phyloP scores from a whole-genome alignment of 2,797 vertebrate species.

The Meriones psammophilus region DNA sequence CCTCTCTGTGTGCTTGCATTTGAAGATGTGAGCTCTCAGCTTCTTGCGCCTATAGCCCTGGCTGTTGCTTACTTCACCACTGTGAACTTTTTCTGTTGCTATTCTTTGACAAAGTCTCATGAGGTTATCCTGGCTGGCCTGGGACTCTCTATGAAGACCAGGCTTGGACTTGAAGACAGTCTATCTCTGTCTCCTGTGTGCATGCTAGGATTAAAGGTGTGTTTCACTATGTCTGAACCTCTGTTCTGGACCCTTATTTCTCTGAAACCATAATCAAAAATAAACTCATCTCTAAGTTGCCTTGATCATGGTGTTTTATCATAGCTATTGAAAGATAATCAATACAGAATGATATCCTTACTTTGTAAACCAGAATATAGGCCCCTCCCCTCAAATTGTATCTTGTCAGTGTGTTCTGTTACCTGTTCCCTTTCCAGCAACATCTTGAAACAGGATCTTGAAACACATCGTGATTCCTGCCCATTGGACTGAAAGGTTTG shows the following conservation, averaged over 20 bases:
- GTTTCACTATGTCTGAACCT: neutral
- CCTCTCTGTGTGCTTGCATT: too few species aligned
- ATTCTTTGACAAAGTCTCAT: too few species aligned
- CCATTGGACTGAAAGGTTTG: constrained; percentile 99
- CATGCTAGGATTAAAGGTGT: neutral
- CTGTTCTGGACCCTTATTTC: neutral
- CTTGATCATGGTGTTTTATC: neutral
- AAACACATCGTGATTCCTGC: constrained; percentile 94
- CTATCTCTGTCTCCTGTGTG: too few species aligned
- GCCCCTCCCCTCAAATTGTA: neutral
- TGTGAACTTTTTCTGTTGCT: too few species aligned
- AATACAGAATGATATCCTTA: neutral
- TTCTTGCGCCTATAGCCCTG: too few species aligned
- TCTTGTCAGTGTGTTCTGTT: neutral
- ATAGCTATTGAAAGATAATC: neutral
- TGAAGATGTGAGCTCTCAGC: too few species aligned
- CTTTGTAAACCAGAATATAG: neutral
- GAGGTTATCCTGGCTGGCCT: too few species aligned
- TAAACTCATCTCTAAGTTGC: neutral
- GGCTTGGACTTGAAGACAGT: too few species aligned
- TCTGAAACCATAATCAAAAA: neutral
- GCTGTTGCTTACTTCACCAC: too few species aligned
- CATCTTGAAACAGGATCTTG: constrained; percentile 29
- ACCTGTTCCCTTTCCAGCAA: neutral
- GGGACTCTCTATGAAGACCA: too few species aligned